These are phyloP conservation scores for Ophion slaviceki DNA, from an alignment of 2,888 invertebrate species.

Conservation along the genomic window DNA sequence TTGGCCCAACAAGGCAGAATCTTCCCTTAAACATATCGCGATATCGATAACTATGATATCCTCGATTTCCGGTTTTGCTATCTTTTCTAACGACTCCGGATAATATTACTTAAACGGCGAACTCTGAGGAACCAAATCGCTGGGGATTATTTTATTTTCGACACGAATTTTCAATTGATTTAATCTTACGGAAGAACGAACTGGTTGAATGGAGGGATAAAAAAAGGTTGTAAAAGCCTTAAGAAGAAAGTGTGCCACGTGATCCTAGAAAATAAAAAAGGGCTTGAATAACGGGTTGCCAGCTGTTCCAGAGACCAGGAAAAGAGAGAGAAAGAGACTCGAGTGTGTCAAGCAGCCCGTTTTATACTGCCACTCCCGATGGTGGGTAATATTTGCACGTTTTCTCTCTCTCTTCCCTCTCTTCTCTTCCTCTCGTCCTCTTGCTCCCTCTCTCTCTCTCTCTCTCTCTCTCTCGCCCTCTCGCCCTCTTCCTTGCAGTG, in stretches of 20 bases:
- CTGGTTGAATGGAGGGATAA: not conserved
- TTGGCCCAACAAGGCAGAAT: too few relatives aligned
- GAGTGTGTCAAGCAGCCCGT: conserved; percentile 48
- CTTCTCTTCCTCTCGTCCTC: too few relatives aligned
- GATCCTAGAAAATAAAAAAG: conserved; percentile 66
- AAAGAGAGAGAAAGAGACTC: conserved; percentile 24
- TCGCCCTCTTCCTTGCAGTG: not conserved
- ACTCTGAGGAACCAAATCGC: too few relatives aligned
- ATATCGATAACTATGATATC: too few relatives aligned
- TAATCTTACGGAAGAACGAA: conserved; percentile 7
- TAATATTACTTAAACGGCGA: too few relatives aligned
- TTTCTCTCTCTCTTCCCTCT: not conserved
- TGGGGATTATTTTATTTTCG: too few relatives aligned
- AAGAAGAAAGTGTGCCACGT: conserved; percentile 57
- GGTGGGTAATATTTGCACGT: conserved; percentile 18
- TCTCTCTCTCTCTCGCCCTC: not conserved
- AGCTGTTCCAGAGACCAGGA: conserved; percentile 65
- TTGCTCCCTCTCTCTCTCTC: not conserved
- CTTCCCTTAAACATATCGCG: too few relatives aligned
- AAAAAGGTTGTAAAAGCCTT: conserved; percentile 1
- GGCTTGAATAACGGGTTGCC: conserved; percentile 66
- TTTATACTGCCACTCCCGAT: conserved; percentile 22
- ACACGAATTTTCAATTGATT: not conserved
- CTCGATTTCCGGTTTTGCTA: too few relatives aligned
- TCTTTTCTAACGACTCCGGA: too few relatives aligned